Conservation (phyloP, 92 coral and sea anemone species). For the Muricea muricata region DNA sequence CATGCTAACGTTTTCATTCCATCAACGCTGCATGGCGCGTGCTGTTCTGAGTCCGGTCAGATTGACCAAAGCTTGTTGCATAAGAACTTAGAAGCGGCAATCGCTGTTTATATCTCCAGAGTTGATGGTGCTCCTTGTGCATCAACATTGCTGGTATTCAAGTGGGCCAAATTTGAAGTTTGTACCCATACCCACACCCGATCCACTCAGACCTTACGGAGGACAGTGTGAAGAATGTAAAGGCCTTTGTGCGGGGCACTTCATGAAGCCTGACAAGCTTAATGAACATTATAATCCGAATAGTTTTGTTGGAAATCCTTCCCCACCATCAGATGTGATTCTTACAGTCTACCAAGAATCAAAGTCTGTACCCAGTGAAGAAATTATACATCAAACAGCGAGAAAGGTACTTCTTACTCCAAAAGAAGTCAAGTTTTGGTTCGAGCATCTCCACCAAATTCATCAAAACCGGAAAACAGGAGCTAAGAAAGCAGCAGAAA, state of each 20-base stretch:
- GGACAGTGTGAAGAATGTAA: slow-evolving; percentile 16
- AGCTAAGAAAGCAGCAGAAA: no score
- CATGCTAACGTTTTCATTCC: slow-evolving; percentile 74
- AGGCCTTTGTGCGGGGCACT: slow-evolving; percentile 54
- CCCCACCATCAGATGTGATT: slow-evolving; percentile 40
- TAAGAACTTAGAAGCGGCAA: slow-evolving; percentile 66
- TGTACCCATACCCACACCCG: not conserved
- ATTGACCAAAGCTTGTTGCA: slow-evolving; percentile 49
- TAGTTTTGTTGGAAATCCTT: not conserved
- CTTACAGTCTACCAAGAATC: slow-evolving; percentile 21
- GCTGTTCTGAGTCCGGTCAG: slow-evolving; percentile 47
- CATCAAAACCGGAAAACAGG: slow-evolving; percentile 37
- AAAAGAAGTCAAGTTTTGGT: slow-evolving; percentile 52
- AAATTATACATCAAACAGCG: slow-evolving; percentile 44
- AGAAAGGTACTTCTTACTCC: slow-evolving; percentile 17
- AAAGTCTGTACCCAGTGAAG: no score
- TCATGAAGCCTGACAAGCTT: slow-evolving; percentile 26
- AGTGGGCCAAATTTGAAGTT: slow-evolving; percentile 22
- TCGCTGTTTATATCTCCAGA: slow-evolving; percentile 67
- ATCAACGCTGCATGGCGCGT: slow-evolving; percentile 72
- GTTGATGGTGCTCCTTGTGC: slow-evolving; percentile 76
- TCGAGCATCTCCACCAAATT: slow-evolving; percentile 46
- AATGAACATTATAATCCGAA: not conserved
- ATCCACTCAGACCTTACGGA: not conserved
- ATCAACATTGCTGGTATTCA: slow-evolving; percentile 35